Percentiles rank a stretch among this genome's conserved stretches.
Conservation (phyloP, 2,797 vertebrate genomes). For the Ficedula albicollis region DNA sequence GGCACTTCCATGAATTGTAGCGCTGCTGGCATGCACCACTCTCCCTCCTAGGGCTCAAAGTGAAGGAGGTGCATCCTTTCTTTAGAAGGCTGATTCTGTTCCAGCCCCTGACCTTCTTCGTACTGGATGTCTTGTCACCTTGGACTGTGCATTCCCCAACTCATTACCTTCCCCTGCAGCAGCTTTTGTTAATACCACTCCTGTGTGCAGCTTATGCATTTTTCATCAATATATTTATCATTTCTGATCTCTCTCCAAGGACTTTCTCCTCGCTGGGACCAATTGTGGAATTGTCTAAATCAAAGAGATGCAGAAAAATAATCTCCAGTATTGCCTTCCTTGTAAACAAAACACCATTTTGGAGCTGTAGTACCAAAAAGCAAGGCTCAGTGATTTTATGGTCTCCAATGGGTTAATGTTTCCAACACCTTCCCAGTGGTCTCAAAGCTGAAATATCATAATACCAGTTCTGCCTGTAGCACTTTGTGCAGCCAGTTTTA, state of each 20-base stretch:
- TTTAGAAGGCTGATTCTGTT: not conserved
- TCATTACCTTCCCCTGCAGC: not conserved
- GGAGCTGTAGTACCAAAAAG: not conserved
- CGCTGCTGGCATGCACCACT: not conserved
- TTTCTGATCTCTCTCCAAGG: slow-evolving; percentile 18
- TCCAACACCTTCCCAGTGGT: not conserved
- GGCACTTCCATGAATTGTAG: not conserved
- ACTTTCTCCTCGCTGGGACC: not conserved
- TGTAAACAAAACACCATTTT: not conserved
- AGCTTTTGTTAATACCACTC: slow-evolving; percentile 19
- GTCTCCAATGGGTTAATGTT: not conserved
- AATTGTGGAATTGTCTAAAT: slow-evolving; percentile 10
- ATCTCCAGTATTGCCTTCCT: not conserved
- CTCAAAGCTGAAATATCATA: not conserved
- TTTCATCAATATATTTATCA: slow-evolving; percentile 21
- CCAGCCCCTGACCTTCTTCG: not conserved
- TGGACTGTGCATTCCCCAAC: not conserved
- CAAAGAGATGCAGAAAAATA: not conserved
- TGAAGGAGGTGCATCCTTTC: not conserved
- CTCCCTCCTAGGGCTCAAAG: not conserved
- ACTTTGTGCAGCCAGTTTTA: not conserved
- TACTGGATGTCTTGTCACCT: not conserved
- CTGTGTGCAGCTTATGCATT: not conserved
- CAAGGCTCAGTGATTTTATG: not conserved
- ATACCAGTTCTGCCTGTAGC: not conserved